phyloP scores from a whole-genome alignment of 1,140 invertebrate genomes.

The Anadara kagoshimensis region DNA sequence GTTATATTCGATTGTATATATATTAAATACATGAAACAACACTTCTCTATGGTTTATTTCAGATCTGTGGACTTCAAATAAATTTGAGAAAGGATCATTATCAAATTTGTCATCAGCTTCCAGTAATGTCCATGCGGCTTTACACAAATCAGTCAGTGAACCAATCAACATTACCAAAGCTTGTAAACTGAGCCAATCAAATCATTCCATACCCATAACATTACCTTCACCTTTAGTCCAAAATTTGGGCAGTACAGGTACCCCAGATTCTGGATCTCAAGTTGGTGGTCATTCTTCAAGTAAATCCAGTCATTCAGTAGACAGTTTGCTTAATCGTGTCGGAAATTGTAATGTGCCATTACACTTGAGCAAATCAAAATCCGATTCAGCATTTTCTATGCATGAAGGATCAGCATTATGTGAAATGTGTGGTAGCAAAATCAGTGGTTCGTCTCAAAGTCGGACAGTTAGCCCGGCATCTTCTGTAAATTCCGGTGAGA shows the following conservation, averaged over 20 bases:
- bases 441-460: background rate
- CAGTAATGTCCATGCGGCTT: background rate
- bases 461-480: slow-evolving; percentile 12
- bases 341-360: no score
- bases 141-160: slow-evolving; percentile 67
- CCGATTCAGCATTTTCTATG: no score
- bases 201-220: background rate
- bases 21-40: no score
- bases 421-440: background rate
- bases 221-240: background rate
- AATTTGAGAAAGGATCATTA: slow-evolving; percentile 46
- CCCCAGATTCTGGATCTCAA: background rate
- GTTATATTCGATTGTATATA: no score
- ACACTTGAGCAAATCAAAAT: no score
- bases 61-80: slow-evolving; percentile 93
- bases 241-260: background rate
- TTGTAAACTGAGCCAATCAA: background rate
- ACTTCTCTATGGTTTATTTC: slow-evolving; percentile 43
- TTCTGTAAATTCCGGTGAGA: slow-evolving; percentile 16
- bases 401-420: no score
- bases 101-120: background rate
- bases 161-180: slow-evolving; percentile 60
- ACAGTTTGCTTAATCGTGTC: background rate
- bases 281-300: background rate
- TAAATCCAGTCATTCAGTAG: slow-evolving; percentile 16